These are phyloP conservation scores for Bucorvus abyssinicus DNA, from an alignment of 2,797 vertebrate genomes.

Conservation along the genomic window DNA sequence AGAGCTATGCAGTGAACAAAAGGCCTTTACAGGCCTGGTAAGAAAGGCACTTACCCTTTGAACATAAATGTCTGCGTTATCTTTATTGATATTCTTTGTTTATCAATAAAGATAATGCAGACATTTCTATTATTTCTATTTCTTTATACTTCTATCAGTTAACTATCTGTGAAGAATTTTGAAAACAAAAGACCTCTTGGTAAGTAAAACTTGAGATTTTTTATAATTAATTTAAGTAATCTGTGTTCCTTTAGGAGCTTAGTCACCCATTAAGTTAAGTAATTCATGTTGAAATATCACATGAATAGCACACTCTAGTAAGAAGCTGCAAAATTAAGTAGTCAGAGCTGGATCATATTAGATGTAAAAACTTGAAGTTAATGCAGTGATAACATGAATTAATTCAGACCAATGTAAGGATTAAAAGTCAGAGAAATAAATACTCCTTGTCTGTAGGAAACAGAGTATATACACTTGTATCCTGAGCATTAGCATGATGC, in stretches of 20 bases:
- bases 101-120: too few relatives aligned
- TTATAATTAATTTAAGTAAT: background rate
- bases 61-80: background rate
- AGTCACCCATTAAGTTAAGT: background rate
- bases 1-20: background rate
- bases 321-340: background rate
- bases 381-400: background rate
- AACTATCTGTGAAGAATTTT: background rate
- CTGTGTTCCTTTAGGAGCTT: background rate
- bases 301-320: background rate
- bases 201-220: background rate
- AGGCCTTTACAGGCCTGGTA: background rate
- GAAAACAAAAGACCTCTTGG: background rate
- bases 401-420: background rate
- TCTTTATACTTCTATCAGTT: background rate
- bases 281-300: background rate
- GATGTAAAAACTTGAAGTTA: background rate
- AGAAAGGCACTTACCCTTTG: background rate
- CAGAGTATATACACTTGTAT: background rate
- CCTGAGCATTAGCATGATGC: background rate
- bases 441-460: background rate
- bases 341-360: background rate
- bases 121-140: too few relatives aligned
- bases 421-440: background rate
- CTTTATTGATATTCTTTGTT: background rate